Evolutionary conservation across 2,797 vertebrate species (phyloP), one percentile per base, ranked within the genome.

Genomic region (Parauchenoglanis ngamensis): DNA sequence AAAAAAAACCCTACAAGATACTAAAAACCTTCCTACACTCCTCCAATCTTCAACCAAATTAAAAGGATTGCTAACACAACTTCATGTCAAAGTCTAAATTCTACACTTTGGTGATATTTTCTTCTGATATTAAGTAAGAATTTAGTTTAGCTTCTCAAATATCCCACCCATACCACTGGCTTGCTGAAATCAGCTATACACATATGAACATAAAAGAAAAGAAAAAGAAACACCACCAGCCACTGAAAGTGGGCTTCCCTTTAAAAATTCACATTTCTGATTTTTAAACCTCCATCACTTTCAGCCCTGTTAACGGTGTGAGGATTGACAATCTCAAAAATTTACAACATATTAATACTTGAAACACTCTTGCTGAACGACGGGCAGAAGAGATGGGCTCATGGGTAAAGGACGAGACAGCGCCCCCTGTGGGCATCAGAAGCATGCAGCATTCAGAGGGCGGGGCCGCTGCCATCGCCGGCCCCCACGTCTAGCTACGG

Each of bases 391-490:
- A 95, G 94, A 97, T 93, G 94, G 94, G 95, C 94, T 96, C 95
- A 94, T 96, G 96, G 95, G 94, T 94, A 92, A 89, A 96, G 94
- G 94, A 96, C 93, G 93, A 96, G 96, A 95, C 94, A 93, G 96
- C 94, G 95, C 96, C 95, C 92, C 95, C 94, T 95, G 95, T 93
- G 94, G 95, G 96, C 96, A 93, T 95, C 94, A 96, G 96, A 97
- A 98, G 95, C 98, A 99, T 99, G 98, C 98, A 99, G 97, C 96
- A 95, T 97, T 96, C 95, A 95, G 96, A 96, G 96, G 96, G 96
- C 96, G 91, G 96, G 95, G 96, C 96, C 96, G 94, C 95, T 93
- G 95, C 95, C 95, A 87, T 86, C 88, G 84, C 89, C 84, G 80
- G 88, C 90, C 83, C 92, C 91, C 86, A 87, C 91, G 31, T 92